These are phyloP conservation scores for Andrena cerasifolii DNA, from an alignment of 1,140 invertebrate species.

Conservation along the genomic window DNA sequence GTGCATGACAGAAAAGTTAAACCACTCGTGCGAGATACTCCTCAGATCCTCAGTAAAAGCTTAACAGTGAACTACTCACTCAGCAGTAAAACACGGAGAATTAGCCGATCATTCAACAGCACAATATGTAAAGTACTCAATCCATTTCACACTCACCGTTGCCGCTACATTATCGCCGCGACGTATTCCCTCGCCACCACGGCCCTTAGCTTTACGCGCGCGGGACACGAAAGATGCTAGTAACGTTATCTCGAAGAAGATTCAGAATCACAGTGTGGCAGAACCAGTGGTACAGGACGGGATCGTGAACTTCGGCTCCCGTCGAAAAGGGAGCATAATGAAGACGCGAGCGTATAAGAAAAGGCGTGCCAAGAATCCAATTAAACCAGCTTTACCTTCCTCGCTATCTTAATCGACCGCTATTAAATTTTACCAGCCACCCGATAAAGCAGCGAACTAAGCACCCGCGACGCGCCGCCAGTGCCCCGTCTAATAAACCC, in stretches of 20 bases:
- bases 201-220: neutral
- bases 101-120: no score
- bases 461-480: neutral
- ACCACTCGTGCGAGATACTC: no score
- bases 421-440: constrained; percentile 30
- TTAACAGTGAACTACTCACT: no score
- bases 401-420: constrained; percentile 39
- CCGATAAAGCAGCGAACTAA: constrained; percentile 30
- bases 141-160: no score
- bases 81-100: no score
- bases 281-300: neutral
- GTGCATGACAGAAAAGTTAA: no score
- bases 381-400: constrained; percentile 42
- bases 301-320: neutral
- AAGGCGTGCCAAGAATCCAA: constrained; percentile 35
- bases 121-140: no score
- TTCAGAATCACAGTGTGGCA: neutral
- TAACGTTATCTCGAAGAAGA: constrained; percentile 1
- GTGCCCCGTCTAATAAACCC: neutral
- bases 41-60: no score
- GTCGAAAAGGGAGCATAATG: constrained; percentile 3
- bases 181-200: neutral
- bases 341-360: constrained; percentile 3
- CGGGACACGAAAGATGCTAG: neutral
- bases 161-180: neutral